A percentile compares a stretch with the other conserved stretches of the same genome.
These are phyloP conservation scores for Brachyhypopomus occidentalis DNA, from an alignment of 2,113 vertebrate genomes.

Conservation along the genomic window DNA sequence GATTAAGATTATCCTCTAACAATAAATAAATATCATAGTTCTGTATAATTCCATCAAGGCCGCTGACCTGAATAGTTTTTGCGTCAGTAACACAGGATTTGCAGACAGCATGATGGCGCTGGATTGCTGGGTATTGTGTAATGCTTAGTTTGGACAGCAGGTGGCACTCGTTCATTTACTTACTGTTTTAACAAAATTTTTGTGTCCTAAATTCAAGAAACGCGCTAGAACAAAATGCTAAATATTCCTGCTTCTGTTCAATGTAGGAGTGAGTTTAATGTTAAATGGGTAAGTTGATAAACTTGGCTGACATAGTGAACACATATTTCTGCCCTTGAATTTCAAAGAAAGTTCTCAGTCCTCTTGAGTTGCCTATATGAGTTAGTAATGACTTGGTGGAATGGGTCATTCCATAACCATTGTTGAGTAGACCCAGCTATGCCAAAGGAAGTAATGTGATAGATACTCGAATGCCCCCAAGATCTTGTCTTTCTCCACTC, in stretches of 20 bases:
- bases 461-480: not conserved
- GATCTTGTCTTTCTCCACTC: not conserved
- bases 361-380: not conserved
- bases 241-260: not conserved
- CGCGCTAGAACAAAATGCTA: not conserved
- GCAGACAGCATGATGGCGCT: too few species aligned
- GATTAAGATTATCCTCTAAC: not conserved
- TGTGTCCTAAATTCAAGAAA: not conserved
- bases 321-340: not conserved
- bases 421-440: not conserved
- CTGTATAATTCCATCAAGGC: not conserved
- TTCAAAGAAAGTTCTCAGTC: not conserved
- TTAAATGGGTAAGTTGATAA: not conserved
- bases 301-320: too few species aligned
- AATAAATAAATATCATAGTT: not conserved
- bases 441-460: not conserved
- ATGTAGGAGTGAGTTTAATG: not conserved
- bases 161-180: constrained; percentile 3
- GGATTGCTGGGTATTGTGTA: not conserved
- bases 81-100: too few species aligned
- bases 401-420: not conserved
- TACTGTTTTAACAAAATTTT: not conserved
- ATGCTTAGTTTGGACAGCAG: constrained; percentile 6
- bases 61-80: not conserved
- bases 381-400: not conserved